Percentiles rank a stretch among this genome's conserved stretches.
Evolutionary conservation across 2,888 invertebrate genomes (phyloP).

Genomic region (Leptopilina myrica): DNA sequence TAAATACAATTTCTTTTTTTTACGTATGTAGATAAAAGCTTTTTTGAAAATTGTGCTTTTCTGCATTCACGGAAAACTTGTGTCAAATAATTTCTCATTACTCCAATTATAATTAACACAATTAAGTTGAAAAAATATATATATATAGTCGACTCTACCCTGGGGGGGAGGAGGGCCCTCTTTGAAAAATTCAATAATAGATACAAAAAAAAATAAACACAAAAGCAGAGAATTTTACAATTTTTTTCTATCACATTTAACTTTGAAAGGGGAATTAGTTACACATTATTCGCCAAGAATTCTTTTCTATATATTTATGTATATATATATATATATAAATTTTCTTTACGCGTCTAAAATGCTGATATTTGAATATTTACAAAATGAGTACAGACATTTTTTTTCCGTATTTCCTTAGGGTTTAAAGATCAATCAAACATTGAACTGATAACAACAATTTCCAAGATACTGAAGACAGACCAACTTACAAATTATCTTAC

Average conservation of each 20-base stretch:
- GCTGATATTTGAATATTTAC: conserved; percentile 16
- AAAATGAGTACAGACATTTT: conserved; percentile 14
- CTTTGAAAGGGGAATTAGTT: neutral
- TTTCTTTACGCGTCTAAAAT: conserved; percentile 7
- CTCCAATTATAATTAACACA: neutral
- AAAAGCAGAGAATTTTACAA: neutral
- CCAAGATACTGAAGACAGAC: neutral
- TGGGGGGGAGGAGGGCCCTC: neutral
- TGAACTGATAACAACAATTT: conserved; percentile 6
- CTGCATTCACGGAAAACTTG: neutral
- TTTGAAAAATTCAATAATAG: neutral
- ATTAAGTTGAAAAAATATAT: conserved; percentile 5
- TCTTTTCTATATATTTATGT: neutral
- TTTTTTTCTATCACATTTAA: conserved; percentile 9
- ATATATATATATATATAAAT: neutral
- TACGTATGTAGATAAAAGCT: conserved; percentile 1
- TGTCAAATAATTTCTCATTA: conserved; percentile 8
- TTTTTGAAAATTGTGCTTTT: neutral
- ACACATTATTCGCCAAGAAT: neutral
- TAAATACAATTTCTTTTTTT: conserved; percentile 18
- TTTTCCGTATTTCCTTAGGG: conserved; percentile 6
- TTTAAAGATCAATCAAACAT: conserved; percentile 21
- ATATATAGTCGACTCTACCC: conserved; percentile 1
- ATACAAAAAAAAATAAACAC: neutral
- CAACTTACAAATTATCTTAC: neutral